Evolutionary conservation across 2,797 vertebrate species (phyloP), one percentile per base, ranked within the genome.

Genomic region (Smutsia gigantea): DNA sequence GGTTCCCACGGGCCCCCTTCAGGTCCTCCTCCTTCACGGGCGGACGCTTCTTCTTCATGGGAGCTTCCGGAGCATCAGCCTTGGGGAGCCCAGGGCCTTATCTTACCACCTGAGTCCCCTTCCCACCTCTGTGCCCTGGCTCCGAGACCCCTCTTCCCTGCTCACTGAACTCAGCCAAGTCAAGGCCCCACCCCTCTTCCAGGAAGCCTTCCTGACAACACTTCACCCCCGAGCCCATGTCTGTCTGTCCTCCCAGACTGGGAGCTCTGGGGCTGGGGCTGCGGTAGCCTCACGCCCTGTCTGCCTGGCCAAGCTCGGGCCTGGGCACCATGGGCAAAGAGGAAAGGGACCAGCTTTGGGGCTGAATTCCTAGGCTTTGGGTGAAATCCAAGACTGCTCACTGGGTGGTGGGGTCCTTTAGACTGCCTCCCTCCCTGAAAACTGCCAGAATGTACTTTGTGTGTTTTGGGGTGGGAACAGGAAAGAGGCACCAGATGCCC

Each of bases 21-120:
- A 99, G 98, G 98, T 99, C 99, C 98, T 99, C 99, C 96, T 99
- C 99, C 98, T 99, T 99, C 98, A 99, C 98, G 2, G 99, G 98
- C 69, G 99, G 99, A 21, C 99, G 99, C 97, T 99, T 99, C 99
- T 99, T 99, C 98, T 99, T 99, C 92, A 99, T 98, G 53, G 98
- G 98, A 1, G 97, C 97, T 92, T 98, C 97, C 97, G 98, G 75
- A 77, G 83, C 69, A 66, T 46, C 86, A 86, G 86, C 81, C 95
- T 97, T 86, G 37, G 83, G 46, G 51, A 96, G 53, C 7, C 94
- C 91, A 95, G 92, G 96, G 51, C 19, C 19, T 61, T 27, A 12
- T 39, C 59, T 95, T 31, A 97, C 3, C 66, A 27, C 29, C 23
- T 0, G 15, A 63, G 63, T 21, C 27, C 21, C 19, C 27, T 69